phyloP scores from a whole-genome alignment of 1,140 invertebrate species.

The Triops cancriformis region DNA sequence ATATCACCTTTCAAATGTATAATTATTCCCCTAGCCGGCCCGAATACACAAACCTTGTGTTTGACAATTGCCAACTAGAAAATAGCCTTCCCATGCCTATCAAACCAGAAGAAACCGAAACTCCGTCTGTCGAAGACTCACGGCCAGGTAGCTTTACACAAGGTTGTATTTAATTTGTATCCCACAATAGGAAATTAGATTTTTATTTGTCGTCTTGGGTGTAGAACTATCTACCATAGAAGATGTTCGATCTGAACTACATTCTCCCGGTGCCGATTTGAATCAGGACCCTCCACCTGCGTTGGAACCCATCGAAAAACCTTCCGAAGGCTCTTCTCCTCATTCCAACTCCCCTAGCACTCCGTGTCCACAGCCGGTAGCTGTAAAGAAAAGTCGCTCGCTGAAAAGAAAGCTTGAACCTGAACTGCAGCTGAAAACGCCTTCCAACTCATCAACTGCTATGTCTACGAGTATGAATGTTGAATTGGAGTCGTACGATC shows the following conservation, averaged over 20 bases:
- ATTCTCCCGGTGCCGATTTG: not conserved
- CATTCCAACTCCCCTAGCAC: not conserved
- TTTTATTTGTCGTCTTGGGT: not conserved
- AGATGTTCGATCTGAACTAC: not conserved
- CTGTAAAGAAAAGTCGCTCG: not conserved
- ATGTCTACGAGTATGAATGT: constrained; percentile 29
- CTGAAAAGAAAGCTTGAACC: not conserved
- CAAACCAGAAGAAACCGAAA: not conserved
- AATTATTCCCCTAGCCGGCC: constrained; percentile 60
- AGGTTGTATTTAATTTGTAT: not conserved
- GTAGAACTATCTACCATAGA: not conserved
- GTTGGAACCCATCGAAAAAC: not conserved
- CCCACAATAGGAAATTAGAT: not conserved
- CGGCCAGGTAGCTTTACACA: not conserved
- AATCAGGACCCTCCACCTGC: not conserved
- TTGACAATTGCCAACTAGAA: constrained; percentile 86
- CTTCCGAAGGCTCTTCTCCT: not conserved
- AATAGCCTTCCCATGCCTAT: constrained; percentile 33
- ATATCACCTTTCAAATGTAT: constrained; percentile 23
- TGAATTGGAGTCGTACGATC: constrained; percentile 65
- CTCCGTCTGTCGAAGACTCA: not conserved
- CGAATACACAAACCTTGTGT: constrained; percentile 79
- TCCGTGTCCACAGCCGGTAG: not conserved
- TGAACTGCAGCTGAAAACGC: not conserved
- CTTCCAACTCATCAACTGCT: not conserved